These are phyloP conservation scores for Chionis minor DNA, from an alignment of 2,113 vertebrate genomes.

Conservation along the genomic window DNA sequence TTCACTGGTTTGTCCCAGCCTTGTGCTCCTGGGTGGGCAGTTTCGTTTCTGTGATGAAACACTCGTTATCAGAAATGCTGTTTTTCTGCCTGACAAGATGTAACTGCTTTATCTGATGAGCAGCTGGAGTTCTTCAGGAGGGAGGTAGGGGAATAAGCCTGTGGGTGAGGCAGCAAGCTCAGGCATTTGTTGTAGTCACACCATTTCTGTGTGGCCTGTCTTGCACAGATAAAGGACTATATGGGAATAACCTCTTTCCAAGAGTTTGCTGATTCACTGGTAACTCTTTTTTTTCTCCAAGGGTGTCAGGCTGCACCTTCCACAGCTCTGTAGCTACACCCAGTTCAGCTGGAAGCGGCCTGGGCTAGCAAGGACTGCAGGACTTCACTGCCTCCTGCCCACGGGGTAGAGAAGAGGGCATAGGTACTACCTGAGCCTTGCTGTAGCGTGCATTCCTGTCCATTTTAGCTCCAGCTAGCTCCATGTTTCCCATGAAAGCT, in stretches of 20 bases:
- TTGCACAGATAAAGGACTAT: background rate
- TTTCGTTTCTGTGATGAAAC: background rate
- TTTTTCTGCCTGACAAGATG: background rate
- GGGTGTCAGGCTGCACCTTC: background rate
- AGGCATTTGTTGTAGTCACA: background rate
- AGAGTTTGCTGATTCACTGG: background rate
- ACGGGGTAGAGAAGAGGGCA: background rate
- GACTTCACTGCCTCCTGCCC: background rate
- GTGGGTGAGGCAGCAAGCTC: background rate
- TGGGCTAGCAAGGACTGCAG: background rate
- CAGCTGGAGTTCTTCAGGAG: background rate
- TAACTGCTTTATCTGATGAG: background rate
- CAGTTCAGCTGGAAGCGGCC: background rate
- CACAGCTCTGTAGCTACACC: background rate
- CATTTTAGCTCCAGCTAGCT: background rate
- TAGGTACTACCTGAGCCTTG: rapidly evolving
- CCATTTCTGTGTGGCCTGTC: background rate
- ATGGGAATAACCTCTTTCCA: background rate
- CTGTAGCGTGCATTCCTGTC: background rate
- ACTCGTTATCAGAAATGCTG: background rate
- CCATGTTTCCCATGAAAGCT: background rate
- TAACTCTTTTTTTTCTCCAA: background rate
- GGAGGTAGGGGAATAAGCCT: rapidly evolving
- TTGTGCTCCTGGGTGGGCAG: background rate
- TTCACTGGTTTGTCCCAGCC: background rate